Evolutionary conservation across 64 coral and sea anemone species (phyloP), one percentile per base, ranked within the genome.

Genomic region (Stichodactyla helianthus): DNA sequence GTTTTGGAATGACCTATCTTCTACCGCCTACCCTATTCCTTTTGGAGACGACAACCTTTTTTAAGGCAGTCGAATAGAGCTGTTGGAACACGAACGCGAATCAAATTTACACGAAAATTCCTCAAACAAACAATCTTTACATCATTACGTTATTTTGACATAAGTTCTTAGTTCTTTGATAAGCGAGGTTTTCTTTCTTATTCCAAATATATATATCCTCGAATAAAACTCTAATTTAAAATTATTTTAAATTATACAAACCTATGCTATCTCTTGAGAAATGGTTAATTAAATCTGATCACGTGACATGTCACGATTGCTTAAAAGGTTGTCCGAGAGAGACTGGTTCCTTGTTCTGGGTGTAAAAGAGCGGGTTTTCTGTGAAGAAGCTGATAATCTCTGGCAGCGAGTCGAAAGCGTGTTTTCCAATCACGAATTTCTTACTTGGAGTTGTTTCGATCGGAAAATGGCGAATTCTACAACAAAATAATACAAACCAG

Each of bases 401-500:
- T 68, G 92, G 85, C 12, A 93, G 53, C 59, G 80, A 77, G 14
- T 93, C 92, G 53, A 93, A 93, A 26, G 87, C 87, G 31, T 89
- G 87, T 81, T 89, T 93, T 6, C 92, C 92, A 86, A 93, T 93
- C 16, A 86, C 83, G 14, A 89, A 86, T 12, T 88, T 88, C 19
- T 87, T 87, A n/a, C 87, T 89, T 79, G 92, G 87, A 27, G 92
- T 89, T 10, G 83, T 85, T 23, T 93, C 92, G 5, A 93, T 89
- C 6, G 92, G 92, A 70, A 93, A 93, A 70, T 93, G 92, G 16
- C 87, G 92, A 54, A 93, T 81, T 86, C 92, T 93, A 50, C 59
- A 88, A 93, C 0, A 55, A 0, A 61, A 86, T 68, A 77, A 58
- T 15, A 58, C 14, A 77, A 77, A 10, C n/a, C n/a, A 19, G 35